Conservation (phyloP, 2,888 invertebrate genomes). For the Blomia tropicalis region DNA sequence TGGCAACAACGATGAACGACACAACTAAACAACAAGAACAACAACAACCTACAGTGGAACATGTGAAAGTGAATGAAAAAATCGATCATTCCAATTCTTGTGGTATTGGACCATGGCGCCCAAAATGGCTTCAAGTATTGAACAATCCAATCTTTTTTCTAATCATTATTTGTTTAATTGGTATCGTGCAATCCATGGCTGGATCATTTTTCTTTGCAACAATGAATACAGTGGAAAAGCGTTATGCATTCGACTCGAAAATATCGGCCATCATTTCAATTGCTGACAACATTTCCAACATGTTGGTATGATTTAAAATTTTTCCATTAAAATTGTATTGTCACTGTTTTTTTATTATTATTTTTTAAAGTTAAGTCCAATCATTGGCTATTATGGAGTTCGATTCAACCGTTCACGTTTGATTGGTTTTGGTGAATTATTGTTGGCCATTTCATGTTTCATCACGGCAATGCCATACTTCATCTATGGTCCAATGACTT, state of each 20-base stretch:
- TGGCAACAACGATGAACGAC: no score
- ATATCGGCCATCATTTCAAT: constrained; percentile 27
- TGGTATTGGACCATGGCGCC: constrained; percentile 28
- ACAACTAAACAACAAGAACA: no score
- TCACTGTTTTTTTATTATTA: not conserved
- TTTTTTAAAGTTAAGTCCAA: constrained; percentile 19
- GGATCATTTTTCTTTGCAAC: constrained; percentile 27
- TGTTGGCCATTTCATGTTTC: constrained; percentile 23
- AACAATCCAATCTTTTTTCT: constrained; percentile 28
- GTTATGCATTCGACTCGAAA: constrained; percentile 27
- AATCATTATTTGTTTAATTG: constrained; percentile 27
- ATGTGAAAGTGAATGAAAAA: no score
- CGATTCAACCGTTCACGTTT: constrained; percentile 25
- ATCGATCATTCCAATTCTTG: no score
- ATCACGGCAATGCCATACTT: constrained; percentile 26
- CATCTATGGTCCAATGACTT: constrained; percentile 27
- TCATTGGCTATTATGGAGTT: constrained; percentile 28
- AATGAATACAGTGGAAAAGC: constrained; percentile 28
- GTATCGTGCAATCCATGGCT: constrained; percentile 26
- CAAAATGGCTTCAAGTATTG: constrained; percentile 28
- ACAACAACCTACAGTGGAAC: no score
- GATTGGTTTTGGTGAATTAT: constrained; percentile 25
- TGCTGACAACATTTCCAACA: constrained; percentile 26
- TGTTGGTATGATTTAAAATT: constrained; percentile 14
- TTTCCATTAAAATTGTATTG: not conserved